Evolutionary conservation across 2,888 invertebrate genomes (phyloP).

Genomic region (Andrena bicolor): DNA sequence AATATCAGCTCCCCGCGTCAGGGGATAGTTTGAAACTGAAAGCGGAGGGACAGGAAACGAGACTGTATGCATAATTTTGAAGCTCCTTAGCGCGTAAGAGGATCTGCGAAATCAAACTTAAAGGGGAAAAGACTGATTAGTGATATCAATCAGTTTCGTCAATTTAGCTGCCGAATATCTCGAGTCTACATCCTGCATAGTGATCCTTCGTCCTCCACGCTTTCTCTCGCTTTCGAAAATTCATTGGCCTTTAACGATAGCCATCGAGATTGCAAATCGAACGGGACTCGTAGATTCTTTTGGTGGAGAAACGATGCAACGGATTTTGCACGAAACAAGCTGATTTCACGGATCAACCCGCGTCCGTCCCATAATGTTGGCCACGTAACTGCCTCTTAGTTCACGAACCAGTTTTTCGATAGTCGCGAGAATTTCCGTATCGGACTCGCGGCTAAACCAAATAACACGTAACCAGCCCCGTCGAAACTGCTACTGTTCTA

Average conservation of each 20-base stretch:
- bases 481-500: conserved; percentile 11
- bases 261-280: conserved; percentile 1
- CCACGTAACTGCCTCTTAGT: conserved; percentile 33
- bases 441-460: conserved; percentile 19
- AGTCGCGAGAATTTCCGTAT: conserved; percentile 3
- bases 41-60: neutral
- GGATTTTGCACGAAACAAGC: neutral
- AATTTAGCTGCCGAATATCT: too few relatives aligned
- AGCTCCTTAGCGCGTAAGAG: neutral
- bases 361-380: conserved; percentile 18
- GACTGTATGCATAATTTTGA: neutral
- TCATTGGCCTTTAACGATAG: conserved; percentile 19
- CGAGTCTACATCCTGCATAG: neutral
- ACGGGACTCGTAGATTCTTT: neutral
- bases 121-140: neutral
- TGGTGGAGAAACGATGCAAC: conserved; percentile 1
- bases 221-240: conserved; percentile 10
- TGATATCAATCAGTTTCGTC: too few relatives aligned
- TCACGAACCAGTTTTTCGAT: conserved; percentile 18
- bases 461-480: too few relatives aligned
- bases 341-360: conserved; percentile 17
- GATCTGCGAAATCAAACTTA: neutral
- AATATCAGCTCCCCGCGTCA: neutral
- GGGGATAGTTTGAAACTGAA: neutral
- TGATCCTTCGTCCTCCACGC: neutral